A percentile compares a stretch with the other conserved stretches of the same genome.
Evolutionary conservation across 2,888 invertebrate genomes (phyloP).

Genomic region (Hipparchia sbordonii): DNA sequence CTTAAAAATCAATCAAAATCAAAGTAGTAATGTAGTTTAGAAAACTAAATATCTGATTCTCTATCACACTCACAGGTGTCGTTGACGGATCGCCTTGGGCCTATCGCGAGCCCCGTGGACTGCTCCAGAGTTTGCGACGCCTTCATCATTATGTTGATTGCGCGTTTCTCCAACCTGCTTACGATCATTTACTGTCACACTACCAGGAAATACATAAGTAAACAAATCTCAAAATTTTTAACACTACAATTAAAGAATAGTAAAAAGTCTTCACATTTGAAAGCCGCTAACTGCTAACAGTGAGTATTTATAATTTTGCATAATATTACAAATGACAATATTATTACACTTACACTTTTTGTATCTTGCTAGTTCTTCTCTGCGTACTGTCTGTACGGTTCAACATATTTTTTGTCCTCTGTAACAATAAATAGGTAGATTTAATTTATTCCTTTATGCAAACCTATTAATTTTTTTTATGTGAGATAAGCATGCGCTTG

Average conservation of each 20-base stretch:
- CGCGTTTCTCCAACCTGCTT: constrained; percentile 88
- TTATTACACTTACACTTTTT: constrained; percentile 85
- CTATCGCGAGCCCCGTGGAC: constrained; percentile 91
- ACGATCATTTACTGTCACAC: neutral
- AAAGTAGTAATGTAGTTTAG: too few species aligned
- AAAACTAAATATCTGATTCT: neutral
- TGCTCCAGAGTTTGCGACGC: constrained; percentile 92
- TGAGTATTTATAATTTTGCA: neutral
- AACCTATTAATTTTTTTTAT: too few species aligned
- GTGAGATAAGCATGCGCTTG: too few species aligned
- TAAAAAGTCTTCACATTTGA: too few species aligned
- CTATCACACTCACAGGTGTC: constrained; percentile 62
- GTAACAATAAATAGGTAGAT: constrained; percentile 47
- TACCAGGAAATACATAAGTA: too few species aligned
- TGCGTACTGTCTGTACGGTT: constrained; percentile 89
- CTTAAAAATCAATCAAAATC: too few species aligned
- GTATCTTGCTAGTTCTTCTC: constrained; percentile 90
- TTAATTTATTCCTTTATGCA: too few species aligned
- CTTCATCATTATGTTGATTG: constrained; percentile 91
- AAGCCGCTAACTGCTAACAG: neutral
- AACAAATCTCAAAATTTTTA: too few species aligned
- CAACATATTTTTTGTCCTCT: constrained; percentile 88
- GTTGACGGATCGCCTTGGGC: constrained; percentile 82
- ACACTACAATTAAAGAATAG: too few species aligned
- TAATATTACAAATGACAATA: neutral